These are phyloP conservation scores for Caradrina kadenii DNA, from an alignment of 2,888 invertebrate genomes.

Conservation along the genomic window DNA sequence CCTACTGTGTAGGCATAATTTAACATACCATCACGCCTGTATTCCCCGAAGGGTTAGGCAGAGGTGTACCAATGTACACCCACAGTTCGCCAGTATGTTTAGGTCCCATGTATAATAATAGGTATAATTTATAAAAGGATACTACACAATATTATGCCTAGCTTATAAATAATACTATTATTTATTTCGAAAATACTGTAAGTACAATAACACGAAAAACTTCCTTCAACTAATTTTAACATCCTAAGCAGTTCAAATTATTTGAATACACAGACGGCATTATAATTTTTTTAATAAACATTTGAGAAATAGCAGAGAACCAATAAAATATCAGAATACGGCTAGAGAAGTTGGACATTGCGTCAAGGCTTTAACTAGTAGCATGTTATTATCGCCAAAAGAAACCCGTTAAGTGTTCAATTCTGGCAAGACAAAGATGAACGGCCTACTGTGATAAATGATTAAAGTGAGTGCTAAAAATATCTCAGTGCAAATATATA, in stretches of 20 bases:
- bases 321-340: conserved; percentile 15
- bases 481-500: conserved; percentile 25
- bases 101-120: too few relatives aligned
- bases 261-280: conserved; percentile 23
- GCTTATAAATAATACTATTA: background rate
- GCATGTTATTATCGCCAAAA: conserved; percentile 5
- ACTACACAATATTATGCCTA: background rate
- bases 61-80: too few relatives aligned
- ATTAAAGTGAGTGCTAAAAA: conserved; percentile 45
- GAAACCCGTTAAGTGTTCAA: conserved; percentile 18
- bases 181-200: background rate
- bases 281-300: conserved; percentile 34
- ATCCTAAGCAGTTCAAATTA: conserved; percentile 5
- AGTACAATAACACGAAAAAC: conserved; percentile 16
- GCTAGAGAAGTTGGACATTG: background rate
- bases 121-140: too few relatives aligned
- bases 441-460: conserved; percentile 29
- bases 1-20: background rate
- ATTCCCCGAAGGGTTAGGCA: too few relatives aligned
- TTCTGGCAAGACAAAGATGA: conserved; percentile 30
- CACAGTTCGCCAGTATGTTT: too few relatives aligned
- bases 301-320: conserved; percentile 28
- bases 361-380: conserved; percentile 7
- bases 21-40: too few relatives aligned
- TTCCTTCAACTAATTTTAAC: conserved; percentile 12